Percentiles rank a stretch among this genome's conserved stretches.
phyloP scores from a whole-genome alignment of 2,888 invertebrate species.

The Xestoiulus laeticollis region DNA sequence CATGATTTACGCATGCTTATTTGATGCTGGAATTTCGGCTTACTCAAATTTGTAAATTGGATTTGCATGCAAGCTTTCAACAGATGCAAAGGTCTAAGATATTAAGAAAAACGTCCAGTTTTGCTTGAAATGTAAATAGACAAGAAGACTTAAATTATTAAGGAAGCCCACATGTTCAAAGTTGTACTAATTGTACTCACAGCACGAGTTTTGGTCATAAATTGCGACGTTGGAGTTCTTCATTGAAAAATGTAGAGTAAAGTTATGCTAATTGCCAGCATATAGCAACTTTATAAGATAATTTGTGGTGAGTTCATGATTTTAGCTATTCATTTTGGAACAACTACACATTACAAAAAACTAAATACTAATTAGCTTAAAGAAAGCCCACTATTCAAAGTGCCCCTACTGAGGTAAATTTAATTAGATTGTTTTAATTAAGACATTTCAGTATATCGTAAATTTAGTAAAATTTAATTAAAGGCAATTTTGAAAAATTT shows the following conservation, averaged over 20 bases:
- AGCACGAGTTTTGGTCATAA: slow-evolving; percentile 25
- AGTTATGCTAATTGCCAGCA: not conserved
- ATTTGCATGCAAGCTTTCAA: not conserved
- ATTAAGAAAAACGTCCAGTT: not conserved
- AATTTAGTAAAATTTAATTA: not conserved
- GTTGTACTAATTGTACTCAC: not conserved
- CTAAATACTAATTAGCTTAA: not conserved
- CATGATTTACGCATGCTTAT: not conserved
- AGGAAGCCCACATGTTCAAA: not conserved
- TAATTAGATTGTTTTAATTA: not conserved
- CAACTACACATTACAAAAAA: not conserved
- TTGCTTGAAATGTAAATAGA: not conserved
- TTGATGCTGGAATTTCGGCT: not conserved
- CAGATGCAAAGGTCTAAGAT: not conserved
- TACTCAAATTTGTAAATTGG: not conserved
- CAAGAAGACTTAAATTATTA: not conserved
- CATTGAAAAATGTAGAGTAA: not conserved
- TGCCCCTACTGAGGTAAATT: not conserved
- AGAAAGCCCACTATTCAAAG: not conserved
- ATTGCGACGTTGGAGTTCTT: not conserved
- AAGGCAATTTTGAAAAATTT: not conserved
- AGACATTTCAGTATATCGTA: not conserved
- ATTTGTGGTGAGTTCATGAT: not conserved
- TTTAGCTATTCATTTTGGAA: not conserved
- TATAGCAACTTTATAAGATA: not conserved